phyloP scores from a whole-genome alignment of 2,888 invertebrate species.

The Pyrgus malvae region DNA sequence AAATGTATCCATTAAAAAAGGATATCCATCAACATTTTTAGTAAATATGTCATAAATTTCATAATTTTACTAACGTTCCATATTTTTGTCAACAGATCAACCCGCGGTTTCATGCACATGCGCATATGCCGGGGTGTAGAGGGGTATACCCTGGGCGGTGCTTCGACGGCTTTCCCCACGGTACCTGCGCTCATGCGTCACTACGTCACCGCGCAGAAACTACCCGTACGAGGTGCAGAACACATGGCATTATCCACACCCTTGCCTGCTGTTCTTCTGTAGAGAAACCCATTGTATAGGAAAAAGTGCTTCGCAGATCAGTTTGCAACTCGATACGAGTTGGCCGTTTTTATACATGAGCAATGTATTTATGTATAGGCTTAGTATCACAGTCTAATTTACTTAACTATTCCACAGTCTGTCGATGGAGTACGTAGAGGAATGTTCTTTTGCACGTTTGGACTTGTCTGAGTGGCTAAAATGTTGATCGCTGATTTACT shows the following conservation, averaged over 20 bases:
- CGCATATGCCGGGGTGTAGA: conserved; percentile 92
- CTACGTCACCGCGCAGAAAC: conserved; percentile 92
- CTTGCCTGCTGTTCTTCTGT: conserved; percentile 91
- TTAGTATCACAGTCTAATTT: no score
- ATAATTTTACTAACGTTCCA: no score
- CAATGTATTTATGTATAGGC: no score
- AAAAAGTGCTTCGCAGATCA: conserved; percentile 25
- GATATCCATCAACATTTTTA: no score
- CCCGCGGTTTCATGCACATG: conserved; percentile 98
- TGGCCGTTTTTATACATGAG: conserved; percentile 34
- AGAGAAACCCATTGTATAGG: conserved; percentile 54
- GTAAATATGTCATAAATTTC: no score
- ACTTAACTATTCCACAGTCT: no score
- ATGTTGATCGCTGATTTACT: no score
- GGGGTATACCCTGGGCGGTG: conserved; percentile 94
- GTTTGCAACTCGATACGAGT: conserved; percentile 23
- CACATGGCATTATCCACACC: conserved; percentile 97
- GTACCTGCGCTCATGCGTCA: conserved; percentile 98
- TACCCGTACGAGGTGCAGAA: conserved; percentile 97
- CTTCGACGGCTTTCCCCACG: conserved; percentile 94
- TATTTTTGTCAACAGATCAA: conserved; percentile 85
- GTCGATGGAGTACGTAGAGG: no score
- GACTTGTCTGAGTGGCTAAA: no score
- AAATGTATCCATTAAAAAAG: no score
- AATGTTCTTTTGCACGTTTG: no score